Evolutionary conservation across 2,113 vertebrate species (phyloP).

Genomic region (Chionomys nivalis): DNA sequence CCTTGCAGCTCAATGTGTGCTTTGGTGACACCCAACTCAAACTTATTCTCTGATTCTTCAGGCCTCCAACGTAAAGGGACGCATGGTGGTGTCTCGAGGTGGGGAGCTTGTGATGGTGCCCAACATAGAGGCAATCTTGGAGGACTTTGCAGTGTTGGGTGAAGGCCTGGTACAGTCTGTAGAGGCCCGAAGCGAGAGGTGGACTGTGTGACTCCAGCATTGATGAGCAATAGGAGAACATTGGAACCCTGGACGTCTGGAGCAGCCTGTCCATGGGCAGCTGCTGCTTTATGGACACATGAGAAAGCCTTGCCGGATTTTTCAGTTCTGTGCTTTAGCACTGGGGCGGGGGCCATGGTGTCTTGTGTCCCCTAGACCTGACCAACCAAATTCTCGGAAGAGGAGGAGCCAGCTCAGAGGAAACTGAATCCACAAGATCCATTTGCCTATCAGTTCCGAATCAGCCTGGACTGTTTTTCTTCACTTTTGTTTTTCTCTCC

Average conservation of each 20-base stretch:
- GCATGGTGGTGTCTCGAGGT: constrained; percentile 84
- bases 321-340: background rate
- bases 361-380: background rate
- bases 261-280: background rate
- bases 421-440: background rate
- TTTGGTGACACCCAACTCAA: background rate
- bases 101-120: constrained; percentile 86
- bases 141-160: constrained; percentile 93
- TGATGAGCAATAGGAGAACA: background rate
- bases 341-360: background rate
- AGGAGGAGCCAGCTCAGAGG: background rate
- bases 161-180: constrained; percentile 92
- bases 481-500: background rate
- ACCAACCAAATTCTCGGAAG: background rate
- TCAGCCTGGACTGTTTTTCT: background rate
- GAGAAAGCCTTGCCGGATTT: background rate
- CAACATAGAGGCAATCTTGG: constrained; percentile 94
- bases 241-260: background rate
- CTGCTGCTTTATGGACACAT: background rate
- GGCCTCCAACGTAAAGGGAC: constrained; percentile 90
- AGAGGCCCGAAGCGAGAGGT: constrained; percentile 92
- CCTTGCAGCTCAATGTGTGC: background rate
- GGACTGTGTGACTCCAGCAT: constrained; percentile 88
- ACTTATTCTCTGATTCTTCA: constrained; percentile 73
- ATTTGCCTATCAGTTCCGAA: background rate